These are phyloP conservation scores for Oncorhynchus kisutch DNA, from an alignment of 2,113 vertebrate genomes.

Conservation along the genomic window DNA sequence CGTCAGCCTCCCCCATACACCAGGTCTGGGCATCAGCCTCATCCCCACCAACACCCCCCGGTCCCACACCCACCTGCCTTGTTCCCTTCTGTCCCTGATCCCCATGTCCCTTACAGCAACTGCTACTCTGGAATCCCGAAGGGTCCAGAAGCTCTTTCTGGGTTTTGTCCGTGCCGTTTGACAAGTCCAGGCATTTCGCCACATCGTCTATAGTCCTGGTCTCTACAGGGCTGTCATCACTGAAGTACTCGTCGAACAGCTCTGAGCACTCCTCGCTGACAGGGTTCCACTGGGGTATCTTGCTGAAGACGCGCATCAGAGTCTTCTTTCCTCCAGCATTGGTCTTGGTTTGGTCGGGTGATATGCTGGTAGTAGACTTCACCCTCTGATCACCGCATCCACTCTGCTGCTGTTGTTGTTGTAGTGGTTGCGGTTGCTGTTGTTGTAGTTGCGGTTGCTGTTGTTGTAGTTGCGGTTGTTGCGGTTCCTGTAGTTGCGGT, in stretches of 20 bases:
- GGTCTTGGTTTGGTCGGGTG: conserved; percentile 84
- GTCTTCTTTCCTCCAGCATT: conserved; percentile 32
- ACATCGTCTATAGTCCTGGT: conserved; percentile 85
- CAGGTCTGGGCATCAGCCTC: conserved; percentile 21
- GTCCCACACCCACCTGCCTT: not conserved
- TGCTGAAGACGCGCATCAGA: conserved; percentile 71
- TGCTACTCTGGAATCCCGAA: conserved; percentile 15
- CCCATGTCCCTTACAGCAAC: not conserved
- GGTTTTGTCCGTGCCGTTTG: conserved; percentile 15
- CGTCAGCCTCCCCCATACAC: conserved; percentile 41
- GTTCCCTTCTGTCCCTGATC: not conserved
- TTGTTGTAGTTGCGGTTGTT: conserved; percentile 17
- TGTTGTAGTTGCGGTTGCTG: not conserved
- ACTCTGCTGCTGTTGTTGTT: conserved; percentile 33
- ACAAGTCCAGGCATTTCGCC: conserved; percentile 49
- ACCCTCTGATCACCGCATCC: conserved; percentile 44
- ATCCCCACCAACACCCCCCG: conserved; percentile 16
- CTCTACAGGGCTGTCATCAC: conserved; percentile 80
- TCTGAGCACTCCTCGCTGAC: conserved; percentile 75
- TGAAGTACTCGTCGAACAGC: conserved; percentile 88
- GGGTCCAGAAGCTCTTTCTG: conserved; percentile 41
- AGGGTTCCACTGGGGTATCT: conserved; percentile 77
- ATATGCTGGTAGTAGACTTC: conserved; percentile 65
- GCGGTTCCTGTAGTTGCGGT: conserved; percentile 44
- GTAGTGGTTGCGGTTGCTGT: conserved; percentile 5